Evolutionary conservation across 2,888 invertebrate genomes (phyloP).

Genomic region (Globia sparganii): DNA sequence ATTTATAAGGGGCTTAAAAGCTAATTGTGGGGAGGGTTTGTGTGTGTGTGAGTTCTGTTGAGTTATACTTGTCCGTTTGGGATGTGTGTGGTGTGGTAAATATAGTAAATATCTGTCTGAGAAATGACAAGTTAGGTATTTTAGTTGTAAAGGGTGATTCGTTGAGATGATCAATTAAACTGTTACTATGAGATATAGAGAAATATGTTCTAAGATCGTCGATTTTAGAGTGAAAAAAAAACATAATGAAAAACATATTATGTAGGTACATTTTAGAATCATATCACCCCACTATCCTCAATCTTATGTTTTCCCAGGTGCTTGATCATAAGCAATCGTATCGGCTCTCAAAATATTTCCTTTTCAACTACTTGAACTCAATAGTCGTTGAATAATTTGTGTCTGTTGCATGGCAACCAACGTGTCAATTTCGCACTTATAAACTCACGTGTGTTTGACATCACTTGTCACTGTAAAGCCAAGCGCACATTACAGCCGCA

Average conservation of each 20-base stretch:
- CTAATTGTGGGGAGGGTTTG: no score
- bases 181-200: neutral
- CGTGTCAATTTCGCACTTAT: constrained; percentile 4
- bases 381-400: constrained; percentile 5
- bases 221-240: neutral
- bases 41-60: no score
- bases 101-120: no score
- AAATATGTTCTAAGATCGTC: neutral
- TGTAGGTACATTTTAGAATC: neutral
- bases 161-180: neutral
- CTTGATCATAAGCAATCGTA: neutral
- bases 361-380: neutral
- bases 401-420: neutral
- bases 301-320: no score
- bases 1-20: no score
- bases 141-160: no score
- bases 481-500: neutral
- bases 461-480: neutral
- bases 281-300: neutral
- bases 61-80: no score
- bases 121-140: no score
- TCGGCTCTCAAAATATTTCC: neutral
- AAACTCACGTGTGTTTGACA: constrained; percentile 12
- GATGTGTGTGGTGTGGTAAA: no score
- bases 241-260: neutral